phyloP scores from a whole-genome alignment of 2,113 vertebrate species.

The Zapus hudsonius region DNA sequence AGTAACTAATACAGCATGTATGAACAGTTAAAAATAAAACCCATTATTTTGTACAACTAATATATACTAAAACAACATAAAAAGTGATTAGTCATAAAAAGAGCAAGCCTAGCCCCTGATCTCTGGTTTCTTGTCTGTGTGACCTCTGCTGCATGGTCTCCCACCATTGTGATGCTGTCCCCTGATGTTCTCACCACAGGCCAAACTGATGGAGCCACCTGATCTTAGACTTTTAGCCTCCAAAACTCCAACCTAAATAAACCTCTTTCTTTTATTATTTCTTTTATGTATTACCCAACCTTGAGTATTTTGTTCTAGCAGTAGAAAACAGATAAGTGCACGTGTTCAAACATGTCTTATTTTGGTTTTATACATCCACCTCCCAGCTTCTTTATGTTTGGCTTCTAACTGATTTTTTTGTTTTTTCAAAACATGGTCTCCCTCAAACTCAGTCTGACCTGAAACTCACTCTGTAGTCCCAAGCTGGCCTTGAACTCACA shows the following conservation, averaged over 20 bases:
- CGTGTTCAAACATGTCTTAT: not conserved
- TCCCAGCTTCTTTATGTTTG: not conserved
- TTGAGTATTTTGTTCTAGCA: not conserved
- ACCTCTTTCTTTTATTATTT: no score
- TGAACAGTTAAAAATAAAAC: not conserved
- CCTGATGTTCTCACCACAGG: not conserved
- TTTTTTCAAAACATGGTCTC: no score
- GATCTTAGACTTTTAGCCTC: not conserved
- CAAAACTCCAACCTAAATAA: not conserved
- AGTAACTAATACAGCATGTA: not conserved
- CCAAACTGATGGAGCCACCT: not conserved
- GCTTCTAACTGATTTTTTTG: not conserved
- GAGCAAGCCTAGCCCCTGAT: not conserved
- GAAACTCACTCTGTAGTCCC: no score
- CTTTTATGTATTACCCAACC: not conserved
- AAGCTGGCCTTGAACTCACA: no score
- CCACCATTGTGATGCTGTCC: not conserved
- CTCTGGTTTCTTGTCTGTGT: no score
- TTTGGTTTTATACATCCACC: not conserved
- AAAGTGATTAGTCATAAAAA: no score
- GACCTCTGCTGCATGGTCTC: not conserved
- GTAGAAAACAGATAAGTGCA: not conserved
- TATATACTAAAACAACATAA: not conserved
- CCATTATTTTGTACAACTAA: not conserved
- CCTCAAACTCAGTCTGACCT: no score